phyloP scores from a whole-genome alignment of 2,113 vertebrate species.

The Salvelinus namaycush region DNA sequence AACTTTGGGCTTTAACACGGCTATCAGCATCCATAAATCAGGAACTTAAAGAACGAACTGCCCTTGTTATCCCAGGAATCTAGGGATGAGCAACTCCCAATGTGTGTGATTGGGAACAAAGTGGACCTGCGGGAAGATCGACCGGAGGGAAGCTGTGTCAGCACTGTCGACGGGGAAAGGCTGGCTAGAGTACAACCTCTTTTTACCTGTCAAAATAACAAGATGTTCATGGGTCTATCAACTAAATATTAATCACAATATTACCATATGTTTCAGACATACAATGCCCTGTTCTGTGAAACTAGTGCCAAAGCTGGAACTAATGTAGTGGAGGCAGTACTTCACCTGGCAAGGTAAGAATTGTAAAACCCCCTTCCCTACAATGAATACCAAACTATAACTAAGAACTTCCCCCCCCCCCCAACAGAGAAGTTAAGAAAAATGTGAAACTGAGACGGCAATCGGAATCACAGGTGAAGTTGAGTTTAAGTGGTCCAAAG shows the following conservation, averaged over 20 bases:
- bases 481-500: slow-evolving; percentile 38
- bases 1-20: too few relatives aligned
- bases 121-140: slow-evolving; percentile 56
- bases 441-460: slow-evolving; percentile 34
- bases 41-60: background rate
- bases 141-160: slow-evolving; percentile 47
- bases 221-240: background rate
- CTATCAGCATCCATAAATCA: background rate
- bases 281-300: slow-evolving; percentile 76
- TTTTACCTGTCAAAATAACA: background rate
- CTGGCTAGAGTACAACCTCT: slow-evolving; percentile 60
- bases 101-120: slow-evolving; percentile 78
- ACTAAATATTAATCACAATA: background rate
- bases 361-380: background rate
- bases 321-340: slow-evolving; percentile 66
- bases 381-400: background rate
- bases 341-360: slow-evolving; percentile 72
- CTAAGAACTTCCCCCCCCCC: too few relatives aligned
- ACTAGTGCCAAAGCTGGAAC: slow-evolving; percentile 77
- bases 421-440: slow-evolving; percentile 69
- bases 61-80: slow-evolving; percentile 51
- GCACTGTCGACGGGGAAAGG: slow-evolving; percentile 65
- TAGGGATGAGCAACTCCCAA: slow-evolving; percentile 44
- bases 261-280: slow-evolving; percentile 59
- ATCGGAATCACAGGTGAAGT: slow-evolving; percentile 36